phyloP scores from a whole-genome alignment of 2,113 vertebrate species.

The Macrotus californicus region DNA sequence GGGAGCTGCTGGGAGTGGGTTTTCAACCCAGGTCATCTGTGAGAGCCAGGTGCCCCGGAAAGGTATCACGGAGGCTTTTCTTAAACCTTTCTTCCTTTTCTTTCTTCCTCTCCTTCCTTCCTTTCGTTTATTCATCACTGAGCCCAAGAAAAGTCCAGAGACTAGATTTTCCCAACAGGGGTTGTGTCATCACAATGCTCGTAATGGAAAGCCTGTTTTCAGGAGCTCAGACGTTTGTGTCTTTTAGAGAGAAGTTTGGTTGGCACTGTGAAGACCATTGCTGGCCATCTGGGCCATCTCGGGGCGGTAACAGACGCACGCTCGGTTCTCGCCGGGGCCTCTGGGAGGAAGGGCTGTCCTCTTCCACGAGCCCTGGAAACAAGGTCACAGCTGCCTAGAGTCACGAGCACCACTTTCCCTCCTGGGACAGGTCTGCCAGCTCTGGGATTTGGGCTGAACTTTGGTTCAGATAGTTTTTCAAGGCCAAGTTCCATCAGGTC shows the following conservation, averaged over 20 bases:
- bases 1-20: neutral
- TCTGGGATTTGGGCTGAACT: constrained; percentile 3
- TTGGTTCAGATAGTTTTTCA: neutral
- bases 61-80: neutral
- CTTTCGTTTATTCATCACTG: neutral
- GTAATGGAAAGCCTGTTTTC: neutral
- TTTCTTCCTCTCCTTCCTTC: neutral
- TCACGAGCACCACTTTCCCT: neutral
- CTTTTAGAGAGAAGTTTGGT: neutral
- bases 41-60: neutral
- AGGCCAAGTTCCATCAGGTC: neutral
- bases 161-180: neutral
- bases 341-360: neutral
- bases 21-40: neutral
- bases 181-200: neutral
- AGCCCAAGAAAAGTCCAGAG: neutral
- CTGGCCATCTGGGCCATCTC: neutral
- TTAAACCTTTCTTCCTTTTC: neutral
- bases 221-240: neutral
- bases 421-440: neutral
- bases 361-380: neutral
- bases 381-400: neutral
- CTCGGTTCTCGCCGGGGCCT: neutral
- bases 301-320: neutral
- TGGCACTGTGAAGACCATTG: neutral